phyloP scores from a whole-genome alignment of 2,113 vertebrate genomes.

The Isurus oxyrinchus region DNA sequence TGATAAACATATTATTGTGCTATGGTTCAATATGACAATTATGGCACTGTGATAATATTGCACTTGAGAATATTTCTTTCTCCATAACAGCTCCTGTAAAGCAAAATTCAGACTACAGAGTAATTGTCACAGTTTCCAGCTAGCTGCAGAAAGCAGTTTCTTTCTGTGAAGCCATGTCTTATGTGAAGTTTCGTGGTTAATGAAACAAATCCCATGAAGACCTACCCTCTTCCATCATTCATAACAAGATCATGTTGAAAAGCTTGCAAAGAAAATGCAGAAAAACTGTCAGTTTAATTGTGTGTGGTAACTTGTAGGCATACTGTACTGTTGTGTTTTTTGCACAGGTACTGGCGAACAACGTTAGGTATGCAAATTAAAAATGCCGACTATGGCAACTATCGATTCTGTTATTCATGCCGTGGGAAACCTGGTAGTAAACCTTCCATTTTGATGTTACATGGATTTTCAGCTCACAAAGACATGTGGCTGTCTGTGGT shows the following conservation, averaged over 20 bases:
- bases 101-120: background rate
- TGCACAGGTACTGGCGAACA: slow-evolving; percentile 71
- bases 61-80: background rate
- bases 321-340: background rate
- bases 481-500: slow-evolving; percentile 84
- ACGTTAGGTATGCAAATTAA: slow-evolving; percentile 72
- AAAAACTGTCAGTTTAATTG: background rate
- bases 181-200: background rate
- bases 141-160: background rate
- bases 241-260: background rate
- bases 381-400: slow-evolving; percentile 60
- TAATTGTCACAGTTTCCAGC: background rate
- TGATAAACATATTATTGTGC: background rate
- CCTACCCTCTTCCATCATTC: background rate
- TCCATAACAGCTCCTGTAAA: too few species aligned
- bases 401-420: slow-evolving; percentile 80
- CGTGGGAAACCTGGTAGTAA: slow-evolving; percentile 67
- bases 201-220: background rate
- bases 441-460: slow-evolving; percentile 80
- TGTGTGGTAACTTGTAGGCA: background rate
- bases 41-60: background rate
- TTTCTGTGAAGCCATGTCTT: background rate
- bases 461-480: slow-evolving; percentile 84
- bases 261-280: background rate
- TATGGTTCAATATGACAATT: background rate